Evolutionary conservation across 92 coral and sea anemone species (phyloP).

Genomic region (Paragorgia papillata): DNA sequence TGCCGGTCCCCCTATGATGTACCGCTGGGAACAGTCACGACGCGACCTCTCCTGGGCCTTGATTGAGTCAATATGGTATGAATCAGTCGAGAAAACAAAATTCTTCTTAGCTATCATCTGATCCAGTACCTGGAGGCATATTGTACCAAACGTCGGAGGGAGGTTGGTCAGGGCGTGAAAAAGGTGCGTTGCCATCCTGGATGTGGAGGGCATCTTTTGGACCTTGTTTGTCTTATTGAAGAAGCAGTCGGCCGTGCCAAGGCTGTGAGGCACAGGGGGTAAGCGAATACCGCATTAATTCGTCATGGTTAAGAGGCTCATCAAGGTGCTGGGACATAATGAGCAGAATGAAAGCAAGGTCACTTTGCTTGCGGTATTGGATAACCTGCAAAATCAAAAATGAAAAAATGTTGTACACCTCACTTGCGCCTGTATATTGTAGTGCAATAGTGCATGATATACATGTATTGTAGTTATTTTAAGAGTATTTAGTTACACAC

Average conservation of each 20-base stretch:
- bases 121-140: conserved; percentile 64
- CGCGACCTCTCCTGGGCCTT: conserved; percentile 60
- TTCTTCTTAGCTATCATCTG: conserved; percentile 60
- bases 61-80: conserved; percentile 59
- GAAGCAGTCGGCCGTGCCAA: conserved; percentile 62
- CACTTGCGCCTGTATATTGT: not conserved
- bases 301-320: conserved; percentile 48
- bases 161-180: conserved; percentile 58
- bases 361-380: too few species aligned
- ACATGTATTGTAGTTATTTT: conserved; percentile 6
- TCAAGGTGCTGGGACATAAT: too few species aligned
- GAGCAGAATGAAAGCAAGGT: too few species aligned
- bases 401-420: too few species aligned
- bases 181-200: conserved; percentile 64
- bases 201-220: conserved; percentile 50
- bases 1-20: too few species aligned
- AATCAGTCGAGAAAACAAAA: conserved; percentile 68
- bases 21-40: too few species aligned
- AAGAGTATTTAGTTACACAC: conserved; percentile 30
- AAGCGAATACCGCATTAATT: conserved; percentile 63
- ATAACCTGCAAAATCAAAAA: too few species aligned
- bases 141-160: conserved; percentile 61
- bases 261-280: conserved; percentile 70
- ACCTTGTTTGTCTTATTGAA: conserved; percentile 67
- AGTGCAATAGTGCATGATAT: conserved; percentile 8